Evolutionary conservation across 92 coral and sea anemone genomes (phyloP), one percentile per base, ranked within the genome.

Genomic region (Zoanthus gigantus): DNA sequence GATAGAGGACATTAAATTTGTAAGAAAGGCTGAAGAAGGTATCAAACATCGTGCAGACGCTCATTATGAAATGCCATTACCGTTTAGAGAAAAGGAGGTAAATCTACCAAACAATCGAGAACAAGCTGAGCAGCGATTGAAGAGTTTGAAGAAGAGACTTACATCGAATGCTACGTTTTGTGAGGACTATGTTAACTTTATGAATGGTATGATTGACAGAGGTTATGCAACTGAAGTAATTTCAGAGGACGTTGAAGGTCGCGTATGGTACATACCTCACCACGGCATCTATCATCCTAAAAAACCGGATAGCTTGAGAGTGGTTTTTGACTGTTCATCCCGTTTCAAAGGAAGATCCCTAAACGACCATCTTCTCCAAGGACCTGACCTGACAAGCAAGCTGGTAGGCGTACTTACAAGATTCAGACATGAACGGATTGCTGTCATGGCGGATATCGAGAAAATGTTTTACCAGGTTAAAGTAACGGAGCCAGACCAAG

Each of bases 121-220:
- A 74, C 8, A 85, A 77, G 95, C 93, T 5, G 74, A 74, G 42
- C 88, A 78, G 5, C 76, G 95, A 56, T 91, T 92, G 13, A 28
- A 6, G 61, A 69, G 78, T 30, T 71, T 92, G 54, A 92, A 79
- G 81, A 50, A 66, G 30, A 72, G 90, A 47, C 18, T 92, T 14
- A 68, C 74, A 42, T 71, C 17, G 9, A 54, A 46, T 16, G 16
- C 29, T 1, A 79, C 84, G 45, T 90, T 77, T 73, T 90, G 86
- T 61, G 68, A 50, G 0, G 86, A 86, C 28, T 86, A 85, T 15
- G 76, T 74, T 11, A 79, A 60, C 0, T 85, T 54, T 57, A 52
- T 85, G 72, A 85, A 73, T 31, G 82, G 46, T 3, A 56, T 85
- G 52, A 85, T 85, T 3, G 56, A 74, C 3, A 85, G 73, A 15